phyloP scores from a whole-genome alignment of 1,140 invertebrate genomes.

The Wiebesia pumilae region DNA sequence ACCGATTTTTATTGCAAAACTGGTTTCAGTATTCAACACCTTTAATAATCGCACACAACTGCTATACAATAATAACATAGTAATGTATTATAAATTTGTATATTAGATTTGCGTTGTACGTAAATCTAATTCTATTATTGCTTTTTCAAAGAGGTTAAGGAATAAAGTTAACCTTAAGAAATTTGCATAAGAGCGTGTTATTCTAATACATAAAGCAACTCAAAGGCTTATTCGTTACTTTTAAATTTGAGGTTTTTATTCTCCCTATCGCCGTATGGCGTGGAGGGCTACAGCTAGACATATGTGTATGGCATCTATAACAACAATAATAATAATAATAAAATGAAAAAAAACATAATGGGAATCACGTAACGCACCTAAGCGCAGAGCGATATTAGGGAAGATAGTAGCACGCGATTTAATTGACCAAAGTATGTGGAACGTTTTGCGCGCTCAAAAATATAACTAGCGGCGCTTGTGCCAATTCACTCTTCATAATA shows the following conservation, averaged over 20 bases:
- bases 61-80: neutral
- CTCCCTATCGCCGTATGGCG: neutral
- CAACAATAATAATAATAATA: neutral
- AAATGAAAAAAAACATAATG: neutral
- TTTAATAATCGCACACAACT: constrained; percentile 18
- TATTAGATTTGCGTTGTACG: no score
- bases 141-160: neutral
- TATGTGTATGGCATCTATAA: neutral
- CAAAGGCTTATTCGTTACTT: neutral
- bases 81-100: neutral
- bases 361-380: constrained; percentile 38
- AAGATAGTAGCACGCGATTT: constrained; percentile 45
- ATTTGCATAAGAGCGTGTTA: neutral
- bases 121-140: neutral
- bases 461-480: constrained; percentile 24
- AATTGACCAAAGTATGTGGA: constrained; percentile 50
- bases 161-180: neutral
- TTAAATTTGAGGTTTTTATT: neutral
- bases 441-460: constrained; percentile 46
- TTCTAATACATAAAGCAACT: neutral
- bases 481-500: constrained; percentile 32
- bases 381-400: constrained; percentile 11
- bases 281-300: neutral
- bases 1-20: constrained; percentile 40
- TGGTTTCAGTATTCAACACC: constrained; percentile 47